Evolutionary conservation across 2,113 vertebrate species (phyloP).

Genomic region (Solea senegalensis): DNA sequence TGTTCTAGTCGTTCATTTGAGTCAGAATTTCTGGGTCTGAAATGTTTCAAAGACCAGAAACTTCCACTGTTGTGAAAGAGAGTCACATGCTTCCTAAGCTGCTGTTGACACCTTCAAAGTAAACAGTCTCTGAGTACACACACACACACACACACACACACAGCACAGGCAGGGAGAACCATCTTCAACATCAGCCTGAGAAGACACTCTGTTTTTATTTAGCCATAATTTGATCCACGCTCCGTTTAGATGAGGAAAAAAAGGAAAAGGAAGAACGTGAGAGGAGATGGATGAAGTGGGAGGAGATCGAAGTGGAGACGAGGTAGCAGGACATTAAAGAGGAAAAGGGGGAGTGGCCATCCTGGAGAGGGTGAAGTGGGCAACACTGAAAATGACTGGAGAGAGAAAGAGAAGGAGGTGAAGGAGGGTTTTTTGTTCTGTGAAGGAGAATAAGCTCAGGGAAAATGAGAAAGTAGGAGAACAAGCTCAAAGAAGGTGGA

Average conservation of each 20-base stretch:
- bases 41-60: too few relatives aligned
- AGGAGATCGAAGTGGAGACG: constrained; percentile 20
- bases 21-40: too few relatives aligned
- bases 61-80: background rate
- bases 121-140: constrained; percentile 27
- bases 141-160: background rate
- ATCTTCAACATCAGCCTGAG: constrained; percentile 14
- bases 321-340: constrained; percentile 46
- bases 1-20: too few relatives aligned
- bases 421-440: constrained; percentile 2
- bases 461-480: constrained; percentile 40
- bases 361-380: constrained; percentile 8
- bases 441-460: constrained; percentile 37
- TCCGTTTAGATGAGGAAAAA: background rate
- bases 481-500: constrained; percentile 24
- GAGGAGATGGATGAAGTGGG: constrained; percentile 60
- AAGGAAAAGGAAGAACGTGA: constrained; percentile 4
- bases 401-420: constrained; percentile 2
- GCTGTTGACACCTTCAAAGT: constrained; percentile 21
- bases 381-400: constrained; percentile 27
- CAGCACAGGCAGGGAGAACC: background rate
- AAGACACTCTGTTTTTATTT: constrained; percentile 13
- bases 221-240: background rate
- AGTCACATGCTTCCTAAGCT: background rate
- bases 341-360: constrained; percentile 45